These are phyloP conservation scores for Mirounga angustirostris DNA, from an alignment of 2,113 vertebrate species.

Conservation along the genomic window DNA sequence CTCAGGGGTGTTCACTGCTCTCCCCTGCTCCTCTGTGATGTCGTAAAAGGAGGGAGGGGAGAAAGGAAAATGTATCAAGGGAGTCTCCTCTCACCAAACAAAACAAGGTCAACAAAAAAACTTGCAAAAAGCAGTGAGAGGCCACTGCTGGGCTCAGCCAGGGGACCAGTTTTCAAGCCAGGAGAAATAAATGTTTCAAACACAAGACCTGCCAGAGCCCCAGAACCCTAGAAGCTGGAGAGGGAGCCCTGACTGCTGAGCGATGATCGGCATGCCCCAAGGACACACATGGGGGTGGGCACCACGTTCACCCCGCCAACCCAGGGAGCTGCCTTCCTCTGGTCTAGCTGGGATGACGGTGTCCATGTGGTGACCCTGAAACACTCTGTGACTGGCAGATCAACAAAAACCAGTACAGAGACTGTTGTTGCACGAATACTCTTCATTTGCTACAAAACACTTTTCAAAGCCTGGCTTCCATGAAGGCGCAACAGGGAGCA, in stretches of 20 bases:
- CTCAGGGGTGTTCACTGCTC: background rate
- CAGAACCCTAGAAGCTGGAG: background rate
- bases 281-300: accelerated
- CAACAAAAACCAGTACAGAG: background rate
- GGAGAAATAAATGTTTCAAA: background rate
- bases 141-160: background rate
- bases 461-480: background rate
- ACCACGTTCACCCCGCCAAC: accelerated
- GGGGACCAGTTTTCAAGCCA: background rate
- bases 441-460: background rate
- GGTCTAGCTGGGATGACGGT: background rate
- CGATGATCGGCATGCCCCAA: background rate
- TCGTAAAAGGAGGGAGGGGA: background rate
- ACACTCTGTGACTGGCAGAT: background rate
- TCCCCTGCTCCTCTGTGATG: background rate
- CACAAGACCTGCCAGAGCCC: background rate
- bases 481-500: background rate
- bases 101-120: background rate
- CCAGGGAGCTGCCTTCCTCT: no score
- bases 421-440: background rate
- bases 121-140: background rate
- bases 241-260: accelerated
- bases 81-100: background rate
- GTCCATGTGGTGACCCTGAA: background rate
- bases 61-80: background rate